Base-by-base conservation (phyloP, 2,888 invertebrate genomes). In the Neria commutata region DNA sequence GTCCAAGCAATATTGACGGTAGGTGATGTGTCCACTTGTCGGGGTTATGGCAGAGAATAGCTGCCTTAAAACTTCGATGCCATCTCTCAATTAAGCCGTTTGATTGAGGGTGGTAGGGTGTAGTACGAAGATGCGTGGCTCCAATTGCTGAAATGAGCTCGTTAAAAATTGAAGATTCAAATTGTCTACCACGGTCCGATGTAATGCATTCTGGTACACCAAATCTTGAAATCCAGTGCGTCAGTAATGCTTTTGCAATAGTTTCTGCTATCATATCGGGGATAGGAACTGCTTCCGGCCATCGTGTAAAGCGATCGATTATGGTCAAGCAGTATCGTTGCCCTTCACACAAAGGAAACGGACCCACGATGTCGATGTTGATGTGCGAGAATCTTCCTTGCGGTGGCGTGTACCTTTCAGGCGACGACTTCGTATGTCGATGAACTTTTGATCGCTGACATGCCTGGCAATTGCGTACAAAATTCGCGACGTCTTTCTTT, bases 241-340 rank as follows among this genome's bases (percentile, higher is more conserved):
- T 40, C 6, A 40, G 2, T 17, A 54, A 5, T 29, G 54, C 54
- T 14, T n/a, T 17, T 21, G 50, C 55, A 11, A 60, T 53, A 24
- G 60, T 62, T 49, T 65, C 62, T 16, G 59, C 55, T 1, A 46
- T 54, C 1, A 62, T 65, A 37, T 62, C 58, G 16, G 48, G 23
- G 17, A 61, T 29, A 3, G 61, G 61, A 10, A 60, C 51, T 5
- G 56, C 58, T 1, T 25, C 48, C n/a, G 61, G 55, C 57, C 61
- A 57, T 26, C 64, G 40, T 3, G 48, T 42, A 33, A 53, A 62
- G 11, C 48, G 26, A 14, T 61, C 56, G n/a, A 58, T 54, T 25
- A 49, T 47, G 1, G 50, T 60, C 0, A 61, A 19, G 10, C 58
- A 53, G 26, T 58, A 61, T 11, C 42, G 54, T 33, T 16, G 53